Evolutionary conservation across 2,797 vertebrate species (phyloP).

Genomic region (Anabacerthia variegaticeps): DNA sequence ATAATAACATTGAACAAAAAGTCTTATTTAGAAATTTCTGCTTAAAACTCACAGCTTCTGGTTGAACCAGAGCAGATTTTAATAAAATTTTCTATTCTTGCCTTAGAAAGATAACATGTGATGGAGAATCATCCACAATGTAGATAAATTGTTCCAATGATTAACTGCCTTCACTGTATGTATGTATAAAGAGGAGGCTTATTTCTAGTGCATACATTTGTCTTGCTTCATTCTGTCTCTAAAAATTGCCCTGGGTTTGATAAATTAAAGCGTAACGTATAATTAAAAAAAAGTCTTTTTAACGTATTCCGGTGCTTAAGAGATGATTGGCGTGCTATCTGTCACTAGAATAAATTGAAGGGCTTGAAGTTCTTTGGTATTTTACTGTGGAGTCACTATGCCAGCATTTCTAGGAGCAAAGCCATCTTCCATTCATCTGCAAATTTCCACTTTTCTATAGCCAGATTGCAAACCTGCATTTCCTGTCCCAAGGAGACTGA

Average conservation of each 20-base stretch:
- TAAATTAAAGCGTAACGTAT: slow-evolving; percentile 50
- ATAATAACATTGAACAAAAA: slow-evolving; percentile 11
- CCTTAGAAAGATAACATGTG: slow-evolving; percentile 47
- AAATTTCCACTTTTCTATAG: neutral
- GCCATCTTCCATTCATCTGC: slow-evolving; percentile 51
- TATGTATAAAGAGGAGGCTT: slow-evolving; percentile 47
- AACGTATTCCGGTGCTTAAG: neutral
- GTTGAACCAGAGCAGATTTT: slow-evolving; percentile 21
- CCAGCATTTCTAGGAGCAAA: slow-evolving; percentile 49
- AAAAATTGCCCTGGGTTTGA: slow-evolving; percentile 48
- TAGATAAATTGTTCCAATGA: slow-evolving; percentile 48
- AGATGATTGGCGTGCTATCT: slow-evolving; percentile 27
- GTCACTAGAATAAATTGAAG: slow-evolving; percentile 40
- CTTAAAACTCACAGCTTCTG: slow-evolving; percentile 13
- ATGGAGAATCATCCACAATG: slow-evolving; percentile 51
- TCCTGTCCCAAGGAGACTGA: slow-evolving; percentile 2
- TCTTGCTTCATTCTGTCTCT: slow-evolving; percentile 54
- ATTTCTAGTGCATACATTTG: slow-evolving; percentile 53
- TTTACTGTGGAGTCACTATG: neutral
- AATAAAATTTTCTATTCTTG: slow-evolving; percentile 43
- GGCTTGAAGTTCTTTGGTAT: slow-evolving; percentile 21
- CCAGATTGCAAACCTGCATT: slow-evolving; percentile 4
- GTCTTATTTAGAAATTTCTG: slow-evolving; percentile 7
- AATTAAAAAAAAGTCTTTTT: slow-evolving; percentile 35
- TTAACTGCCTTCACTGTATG: slow-evolving; percentile 48